Evolutionary conservation across 2,888 invertebrate species (phyloP).

Genomic region (Lasioglossum pauxillum): DNA sequence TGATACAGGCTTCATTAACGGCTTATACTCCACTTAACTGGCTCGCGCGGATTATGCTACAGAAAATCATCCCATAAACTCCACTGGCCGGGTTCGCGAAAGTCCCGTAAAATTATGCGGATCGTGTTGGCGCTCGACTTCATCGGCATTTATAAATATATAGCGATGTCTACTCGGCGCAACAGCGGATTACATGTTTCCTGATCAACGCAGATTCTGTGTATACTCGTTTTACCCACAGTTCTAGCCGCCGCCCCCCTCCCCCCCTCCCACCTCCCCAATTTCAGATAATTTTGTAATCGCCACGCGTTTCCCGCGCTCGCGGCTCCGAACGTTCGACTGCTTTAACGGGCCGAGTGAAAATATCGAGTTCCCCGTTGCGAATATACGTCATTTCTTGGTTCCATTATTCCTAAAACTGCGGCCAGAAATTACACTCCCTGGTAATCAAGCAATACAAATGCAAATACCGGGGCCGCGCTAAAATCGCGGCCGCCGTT

Average conservation of each 20-base stretch:
- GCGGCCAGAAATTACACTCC: conserved; percentile 42
- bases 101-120: conserved; percentile 68
- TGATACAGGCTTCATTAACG: conserved; percentile 66
- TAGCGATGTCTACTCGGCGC: background rate
- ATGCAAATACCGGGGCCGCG: conserved; percentile 39
- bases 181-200: conserved; percentile 43
- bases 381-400: conserved; percentile 37
- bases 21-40: conserved; percentile 64
- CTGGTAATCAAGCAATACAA: conserved; percentile 48
- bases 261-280: background rate
- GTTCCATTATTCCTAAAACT: conserved; percentile 43
- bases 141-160: conserved; percentile 28
- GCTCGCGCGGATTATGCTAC: conserved; percentile 61
- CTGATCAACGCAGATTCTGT: conserved; percentile 44
- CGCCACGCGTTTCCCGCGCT: background rate
- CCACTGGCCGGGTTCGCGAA: conserved; percentile 26
- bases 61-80: conserved; percentile 62
- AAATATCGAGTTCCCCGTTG: conserved; percentile 16
- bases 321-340: background rate
- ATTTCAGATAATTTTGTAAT: conserved; percentile 35
- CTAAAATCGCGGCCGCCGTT: background rate
- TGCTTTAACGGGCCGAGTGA: background rate
- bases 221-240: conserved; percentile 26
- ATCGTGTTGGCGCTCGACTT: conserved; percentile 25
- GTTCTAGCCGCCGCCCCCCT: background rate